Conservation (phyloP, 2,113 vertebrate genomes). For the Neolamprologus ventralis region DNA sequence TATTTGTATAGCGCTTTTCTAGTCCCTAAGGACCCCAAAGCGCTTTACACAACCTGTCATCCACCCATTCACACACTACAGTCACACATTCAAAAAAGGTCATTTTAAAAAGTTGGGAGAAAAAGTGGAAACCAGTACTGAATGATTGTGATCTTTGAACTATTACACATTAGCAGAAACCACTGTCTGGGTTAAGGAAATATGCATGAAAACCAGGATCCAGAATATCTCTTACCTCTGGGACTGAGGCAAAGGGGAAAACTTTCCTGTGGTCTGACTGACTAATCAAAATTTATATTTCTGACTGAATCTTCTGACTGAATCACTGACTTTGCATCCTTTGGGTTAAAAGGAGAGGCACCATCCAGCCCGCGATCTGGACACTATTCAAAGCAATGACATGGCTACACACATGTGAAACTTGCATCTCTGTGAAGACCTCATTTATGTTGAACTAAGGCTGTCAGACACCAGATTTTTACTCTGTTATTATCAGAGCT, state of each 20-base stretch:
- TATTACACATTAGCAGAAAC: neutral
- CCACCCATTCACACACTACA: no score
- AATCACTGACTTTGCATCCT: neutral
- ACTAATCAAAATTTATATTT: neutral
- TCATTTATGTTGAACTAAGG: neutral
- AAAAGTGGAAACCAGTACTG: neutral
- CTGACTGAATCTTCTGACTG: neutral
- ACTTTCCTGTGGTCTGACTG: neutral
- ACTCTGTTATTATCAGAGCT: neutral
- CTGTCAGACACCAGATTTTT: neutral
- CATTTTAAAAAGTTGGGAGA: neutral
- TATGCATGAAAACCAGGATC: neutral
- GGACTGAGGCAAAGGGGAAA: neutral
- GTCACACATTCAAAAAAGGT: neutral
- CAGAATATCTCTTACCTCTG: accelerated
- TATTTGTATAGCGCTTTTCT: no score
- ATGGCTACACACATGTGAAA: neutral
- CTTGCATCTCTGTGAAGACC: neutral
- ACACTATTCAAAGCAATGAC: neutral
- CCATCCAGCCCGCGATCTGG: neutral
- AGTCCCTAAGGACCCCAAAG: no score
- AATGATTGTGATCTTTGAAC: neutral
- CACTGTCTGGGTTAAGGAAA: neutral
- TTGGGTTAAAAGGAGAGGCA: neutral
- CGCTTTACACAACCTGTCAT: no score